Percentiles rank a stretch among this genome's conserved stretches.
phyloP scores from a whole-genome alignment of 2,888 invertebrate genomes.

The Hesperia comma region DNA sequence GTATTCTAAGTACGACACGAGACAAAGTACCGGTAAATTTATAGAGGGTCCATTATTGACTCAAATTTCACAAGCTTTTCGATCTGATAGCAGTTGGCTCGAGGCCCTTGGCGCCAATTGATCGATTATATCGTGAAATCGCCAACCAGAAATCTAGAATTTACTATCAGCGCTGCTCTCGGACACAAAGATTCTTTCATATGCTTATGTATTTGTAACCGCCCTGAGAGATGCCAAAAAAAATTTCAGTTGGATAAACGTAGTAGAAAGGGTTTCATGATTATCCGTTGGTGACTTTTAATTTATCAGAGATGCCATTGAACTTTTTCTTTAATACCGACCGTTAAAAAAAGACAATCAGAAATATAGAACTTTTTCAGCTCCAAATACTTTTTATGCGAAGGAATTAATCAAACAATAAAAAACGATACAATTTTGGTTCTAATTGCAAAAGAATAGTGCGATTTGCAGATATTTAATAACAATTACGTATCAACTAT shows the following conservation, averaged over 20 bases:
- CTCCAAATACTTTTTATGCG: too few relatives aligned
- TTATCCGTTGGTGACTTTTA: too few relatives aligned
- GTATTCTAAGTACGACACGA: background rate
- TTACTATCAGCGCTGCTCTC: constrained; percentile 17
- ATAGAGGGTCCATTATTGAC: constrained; percentile 23
- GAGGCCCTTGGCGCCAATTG: constrained; percentile 28
- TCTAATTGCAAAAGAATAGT: background rate
- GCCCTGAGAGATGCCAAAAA: too few relatives aligned
- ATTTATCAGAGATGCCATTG: too few relatives aligned
- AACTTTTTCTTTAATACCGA: too few relatives aligned
- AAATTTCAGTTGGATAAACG: too few relatives aligned
- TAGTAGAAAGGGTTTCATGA: too few relatives aligned
- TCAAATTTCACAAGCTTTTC: constrained; percentile 31
- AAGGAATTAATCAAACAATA: too few relatives aligned
- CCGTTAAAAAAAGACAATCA: too few relatives aligned
- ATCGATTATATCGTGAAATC: constrained; percentile 30
- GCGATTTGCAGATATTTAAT: constrained; percentile 7
- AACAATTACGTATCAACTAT: background rate
- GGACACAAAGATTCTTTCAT: background rate
- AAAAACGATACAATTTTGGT: background rate
- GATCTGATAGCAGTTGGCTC: constrained; percentile 23
- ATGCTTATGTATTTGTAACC: too few relatives aligned
- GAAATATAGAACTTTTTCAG: too few relatives aligned
- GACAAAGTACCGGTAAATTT: background rate
- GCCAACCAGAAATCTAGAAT: constrained; percentile 25